phyloP scores from a whole-genome alignment of 1,140 invertebrate species.

The Pararge aegeria region DNA sequence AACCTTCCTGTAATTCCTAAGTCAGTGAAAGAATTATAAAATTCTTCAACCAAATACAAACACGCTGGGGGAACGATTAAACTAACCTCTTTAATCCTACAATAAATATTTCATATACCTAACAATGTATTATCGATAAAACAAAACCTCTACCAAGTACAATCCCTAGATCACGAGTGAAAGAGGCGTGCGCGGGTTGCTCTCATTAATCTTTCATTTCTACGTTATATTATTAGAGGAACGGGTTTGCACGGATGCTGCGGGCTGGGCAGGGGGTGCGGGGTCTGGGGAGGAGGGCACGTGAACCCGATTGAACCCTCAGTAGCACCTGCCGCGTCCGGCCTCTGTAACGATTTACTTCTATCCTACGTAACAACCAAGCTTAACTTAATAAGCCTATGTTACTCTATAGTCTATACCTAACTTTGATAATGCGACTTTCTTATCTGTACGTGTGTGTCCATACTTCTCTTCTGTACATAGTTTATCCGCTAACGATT shows the following conservation, averaged over 20 bases:
- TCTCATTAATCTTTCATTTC: slow-evolving; percentile 79
- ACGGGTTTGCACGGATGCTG: slow-evolving; percentile 75
- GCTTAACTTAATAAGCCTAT: slow-evolving; percentile 29
- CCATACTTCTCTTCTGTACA: slow-evolving; percentile 2
- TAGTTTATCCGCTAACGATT: background rate
- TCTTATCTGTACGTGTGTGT: slow-evolving; percentile 21
- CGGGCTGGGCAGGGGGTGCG: slow-evolving; percentile 29
- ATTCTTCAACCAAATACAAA: too few relatives aligned
- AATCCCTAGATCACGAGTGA: slow-evolving; percentile 49
- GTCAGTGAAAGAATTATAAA: too few relatives aligned
- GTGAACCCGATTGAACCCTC: slow-evolving; percentile 73
- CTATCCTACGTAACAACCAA: slow-evolving; percentile 34
- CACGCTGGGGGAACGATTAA: too few relatives aligned
- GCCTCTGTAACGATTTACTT: slow-evolving; percentile 40
- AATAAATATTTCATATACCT: background rate
- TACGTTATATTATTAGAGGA: slow-evolving; percentile 78
- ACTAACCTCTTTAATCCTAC: too few relatives aligned
- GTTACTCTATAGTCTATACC: slow-evolving; percentile 19
- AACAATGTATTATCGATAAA: background rate
- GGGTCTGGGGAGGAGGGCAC: slow-evolving; percentile 34
- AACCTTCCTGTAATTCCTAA: too few relatives aligned
- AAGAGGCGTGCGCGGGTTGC: slow-evolving; percentile 74
- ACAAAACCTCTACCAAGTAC: background rate
- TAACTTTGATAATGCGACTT: slow-evolving; percentile 27
- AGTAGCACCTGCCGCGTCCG: slow-evolving; percentile 74